Evolutionary conservation across 2,888 invertebrate genomes (phyloP).

Genomic region (Mimumesa dahlbomi): DNA sequence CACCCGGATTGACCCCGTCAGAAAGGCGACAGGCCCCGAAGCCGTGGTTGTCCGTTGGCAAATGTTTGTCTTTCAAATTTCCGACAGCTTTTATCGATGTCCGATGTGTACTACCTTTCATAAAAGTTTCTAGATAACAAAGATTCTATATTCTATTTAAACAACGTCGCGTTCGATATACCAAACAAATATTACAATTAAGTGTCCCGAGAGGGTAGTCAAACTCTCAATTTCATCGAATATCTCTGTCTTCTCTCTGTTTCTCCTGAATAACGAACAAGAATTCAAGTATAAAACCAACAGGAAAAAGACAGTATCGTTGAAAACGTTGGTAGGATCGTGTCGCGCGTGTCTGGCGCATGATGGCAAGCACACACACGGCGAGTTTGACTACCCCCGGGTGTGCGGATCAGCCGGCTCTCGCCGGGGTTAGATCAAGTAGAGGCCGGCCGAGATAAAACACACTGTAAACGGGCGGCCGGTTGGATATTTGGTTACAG

Average conservation of each 20-base stretch:
- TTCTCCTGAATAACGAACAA: too few relatives aligned
- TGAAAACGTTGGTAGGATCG: too few relatives aligned
- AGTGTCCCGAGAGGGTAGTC: too few relatives aligned
- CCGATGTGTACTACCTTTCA: neutral
- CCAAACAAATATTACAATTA: too few relatives aligned
- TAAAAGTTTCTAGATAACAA: too few relatives aligned
- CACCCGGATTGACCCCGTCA: slow-evolving; percentile 13
- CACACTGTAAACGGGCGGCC: slow-evolving; percentile 64
- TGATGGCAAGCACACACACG: too few relatives aligned
- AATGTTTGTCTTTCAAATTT: slow-evolving; percentile 27
- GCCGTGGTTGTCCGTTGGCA: slow-evolving; percentile 4
- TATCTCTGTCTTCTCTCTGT: too few relatives aligned
- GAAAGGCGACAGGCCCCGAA: slow-evolving; percentile 25
- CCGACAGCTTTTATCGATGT: neutral
- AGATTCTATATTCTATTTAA: too few relatives aligned
- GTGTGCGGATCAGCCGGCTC: slow-evolving; percentile 45
- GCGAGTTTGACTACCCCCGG: slow-evolving; percentile 2
- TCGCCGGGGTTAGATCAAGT: slow-evolving; percentile 53
- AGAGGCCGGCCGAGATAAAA: slow-evolving; percentile 61
- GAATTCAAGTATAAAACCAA: too few relatives aligned
- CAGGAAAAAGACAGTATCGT: too few relatives aligned
- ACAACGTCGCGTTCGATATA: too few relatives aligned
- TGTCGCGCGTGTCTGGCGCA: neutral
- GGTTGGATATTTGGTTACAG: slow-evolving; percentile 77
- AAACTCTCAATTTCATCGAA: too few relatives aligned